phyloP scores from a whole-genome alignment of 2,888 invertebrate species.

The Cataglyphis rosenhaueri region DNA sequence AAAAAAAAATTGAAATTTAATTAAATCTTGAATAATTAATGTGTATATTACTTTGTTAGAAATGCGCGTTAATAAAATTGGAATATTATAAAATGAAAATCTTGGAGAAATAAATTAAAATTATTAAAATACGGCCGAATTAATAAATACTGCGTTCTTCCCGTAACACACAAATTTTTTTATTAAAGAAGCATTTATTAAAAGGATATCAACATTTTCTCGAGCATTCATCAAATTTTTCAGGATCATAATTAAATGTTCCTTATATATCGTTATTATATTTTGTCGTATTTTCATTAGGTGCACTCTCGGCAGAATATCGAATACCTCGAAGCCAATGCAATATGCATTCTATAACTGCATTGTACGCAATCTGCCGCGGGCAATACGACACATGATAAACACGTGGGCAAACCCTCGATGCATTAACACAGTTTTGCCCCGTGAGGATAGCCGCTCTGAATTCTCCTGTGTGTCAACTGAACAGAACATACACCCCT shows the following conservation, averaged over 20 bases:
- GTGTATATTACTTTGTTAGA: slow-evolving; percentile 19
- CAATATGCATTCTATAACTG: slow-evolving; percentile 23
- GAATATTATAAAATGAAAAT: background rate
- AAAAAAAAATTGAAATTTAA: slow-evolving; percentile 30
- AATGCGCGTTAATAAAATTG: slow-evolving; percentile 30
- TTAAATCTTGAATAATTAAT: slow-evolving; percentile 22
- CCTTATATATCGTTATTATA: background rate
- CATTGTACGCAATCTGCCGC: slow-evolving; percentile 47
- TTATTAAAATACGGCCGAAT: slow-evolving; percentile 38
- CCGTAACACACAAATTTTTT: background rate
- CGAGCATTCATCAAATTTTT: background rate
- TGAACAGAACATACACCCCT: slow-evolving; percentile 2
- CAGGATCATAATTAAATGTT: background rate
- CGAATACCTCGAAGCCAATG: background rate
- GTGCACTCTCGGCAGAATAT: background rate
- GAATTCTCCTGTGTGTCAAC: slow-evolving; percentile 37
- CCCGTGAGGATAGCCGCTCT: background rate
- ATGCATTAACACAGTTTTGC: slow-evolving; percentile 59
- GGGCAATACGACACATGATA: slow-evolving; percentile 46
- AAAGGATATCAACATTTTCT: background rate
- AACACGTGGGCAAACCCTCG: slow-evolving; percentile 38
- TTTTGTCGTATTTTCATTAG: background rate
- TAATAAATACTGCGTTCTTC: slow-evolving; percentile 14
- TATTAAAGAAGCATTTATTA: slow-evolving; percentile 25
- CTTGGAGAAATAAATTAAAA: slow-evolving; percentile 11